Evolutionary conservation across 1,140 invertebrate species (phyloP), one percentile per base, ranked within the genome.

Genomic region (Orchesella cincta): DNA sequence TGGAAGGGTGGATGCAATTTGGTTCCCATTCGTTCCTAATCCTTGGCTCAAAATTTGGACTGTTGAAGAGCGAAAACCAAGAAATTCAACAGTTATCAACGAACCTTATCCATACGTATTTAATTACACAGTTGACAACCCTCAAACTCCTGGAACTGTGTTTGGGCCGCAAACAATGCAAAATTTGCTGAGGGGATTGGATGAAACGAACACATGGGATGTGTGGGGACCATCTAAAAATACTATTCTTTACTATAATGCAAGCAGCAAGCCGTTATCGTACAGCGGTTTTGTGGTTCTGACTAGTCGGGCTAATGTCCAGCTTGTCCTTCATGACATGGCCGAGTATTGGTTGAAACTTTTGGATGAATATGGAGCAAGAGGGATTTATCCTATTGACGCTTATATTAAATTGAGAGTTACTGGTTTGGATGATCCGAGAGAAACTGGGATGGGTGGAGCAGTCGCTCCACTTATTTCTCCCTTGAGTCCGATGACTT

Each of bases 181-280:
- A 51, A 57, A 57, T 18, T 26, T 81, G n/a, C 20, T 46, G 1
- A 26, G 1, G 5, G 75, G 73, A 34, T 75, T 77, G 28, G 28
- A 26, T 0, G 26, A 39, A 51, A 57, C 75, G 12, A n/a, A 71
- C 18, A 34, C 75, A 8, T 29, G 26, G 29, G 77, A 80, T 31
- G n/a, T 81, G 23, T 81, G 77, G 77, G 80, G 80, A 26, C 29
- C 72, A 0, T 75, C 77, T 0, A 78, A 78, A 35, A 75, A 78
- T 73, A 1, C 76, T 28, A 52, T 81, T 35, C 39, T 78, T 1
- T 77, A 78, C 33, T 35, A 75, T 0, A 77, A 76, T 62, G 23
- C 33, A 28, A 64, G 54, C 1, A 72, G 74, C 8, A 28, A 76
- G 0, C 75, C 75, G 1, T 29, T 77, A 0, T 67, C 67, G 0